Base-by-base conservation (phyloP, 92 coral and sea anemone species). In the Bergia sp. region DNA sequence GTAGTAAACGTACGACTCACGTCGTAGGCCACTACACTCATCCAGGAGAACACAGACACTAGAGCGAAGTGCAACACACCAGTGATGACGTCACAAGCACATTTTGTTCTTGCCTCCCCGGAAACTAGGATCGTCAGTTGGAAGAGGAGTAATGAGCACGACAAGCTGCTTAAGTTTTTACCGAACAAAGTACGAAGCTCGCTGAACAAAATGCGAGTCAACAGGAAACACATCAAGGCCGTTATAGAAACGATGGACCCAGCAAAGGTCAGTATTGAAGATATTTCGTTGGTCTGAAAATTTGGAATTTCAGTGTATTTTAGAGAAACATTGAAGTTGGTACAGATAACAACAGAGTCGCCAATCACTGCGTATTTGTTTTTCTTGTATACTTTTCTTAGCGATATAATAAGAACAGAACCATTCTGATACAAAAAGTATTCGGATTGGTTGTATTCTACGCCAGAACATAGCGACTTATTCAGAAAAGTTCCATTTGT, bases 161-260 rank as follows among this genome's bases (percentile, higher is more conserved):
- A 43, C 55, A 77, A 41, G 20, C 61, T 77, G 23, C 41, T 77
- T 41, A 77, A 20, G 12, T 7, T 77, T 16, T 77, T 77, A 23
- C 82, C 82, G 21, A 42, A 77, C 37, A 77, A 45, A 9, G 82
- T 20, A 36, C 82, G 64, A 44, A 77, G 57, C 57, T 77, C 82
- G 13, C 37, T 15, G 64, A 77, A 77, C 4, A 21, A 1, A 21
- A 20, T 12, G 57, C 57, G 82, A 10, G 82, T 43, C 7, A 47
- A 3, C 37, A 77, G 38, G 61, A 77, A 77, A 47, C 29, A 43
- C 82, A 77, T 1, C 37, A 77, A 29, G 23, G 57, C 37, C 39
- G 40, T n/a, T n/a, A 42, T 77, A 8, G 82, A 77, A 77, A 42
- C 61, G 5, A 21, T 23, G 1, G 82, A 77, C 1, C 82, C 82